These are phyloP conservation scores for Rana temporaria DNA, from an alignment of 2,113 vertebrate species.

Conservation along the genomic window DNA sequence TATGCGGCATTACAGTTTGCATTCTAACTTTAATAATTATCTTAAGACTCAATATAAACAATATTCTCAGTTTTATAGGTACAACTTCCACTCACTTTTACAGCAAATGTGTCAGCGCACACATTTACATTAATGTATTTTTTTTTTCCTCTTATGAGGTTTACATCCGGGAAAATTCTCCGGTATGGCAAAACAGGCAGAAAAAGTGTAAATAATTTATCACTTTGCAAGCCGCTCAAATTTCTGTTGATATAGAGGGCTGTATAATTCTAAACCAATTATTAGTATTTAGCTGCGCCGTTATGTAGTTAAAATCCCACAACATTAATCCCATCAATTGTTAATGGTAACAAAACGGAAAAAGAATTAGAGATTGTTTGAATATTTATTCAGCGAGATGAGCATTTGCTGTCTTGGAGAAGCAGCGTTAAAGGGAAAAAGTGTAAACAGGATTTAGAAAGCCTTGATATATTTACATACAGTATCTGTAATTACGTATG, in stretches of 20 bases:
- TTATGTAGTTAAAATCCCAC: conserved; percentile 87
- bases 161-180: conserved; percentile 84
- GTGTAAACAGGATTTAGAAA: conserved; percentile 69
- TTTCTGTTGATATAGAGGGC: conserved; percentile 85
- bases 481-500: conserved; percentile 74
- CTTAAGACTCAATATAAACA: background rate
- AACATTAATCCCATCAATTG: conserved; percentile 85
- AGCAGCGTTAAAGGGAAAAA: conserved; percentile 75
- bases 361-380: conserved; percentile 85
- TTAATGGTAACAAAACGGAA: conserved; percentile 85
- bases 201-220: conserved; percentile 86
- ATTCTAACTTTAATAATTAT: background rate
- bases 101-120: too few relatives aligned
- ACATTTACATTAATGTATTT: too few relatives aligned
- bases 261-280: conserved; percentile 83
- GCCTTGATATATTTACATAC: conserved; percentile 77
- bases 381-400: conserved; percentile 84
- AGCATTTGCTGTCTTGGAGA: conserved; percentile 68
- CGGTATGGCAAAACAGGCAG: conserved; percentile 80
- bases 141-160: conserved; percentile 57
- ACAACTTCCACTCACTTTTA: background rate
- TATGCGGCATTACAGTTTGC: too few relatives aligned
- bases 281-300: conserved; percentile 83
- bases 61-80: background rate
- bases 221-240: conserved; percentile 76